Percentiles rank a stretch among this genome's conserved stretches.
phyloP scores from a whole-genome alignment of 1,140 invertebrate genomes.

The Drosophila subobscura region DNA sequence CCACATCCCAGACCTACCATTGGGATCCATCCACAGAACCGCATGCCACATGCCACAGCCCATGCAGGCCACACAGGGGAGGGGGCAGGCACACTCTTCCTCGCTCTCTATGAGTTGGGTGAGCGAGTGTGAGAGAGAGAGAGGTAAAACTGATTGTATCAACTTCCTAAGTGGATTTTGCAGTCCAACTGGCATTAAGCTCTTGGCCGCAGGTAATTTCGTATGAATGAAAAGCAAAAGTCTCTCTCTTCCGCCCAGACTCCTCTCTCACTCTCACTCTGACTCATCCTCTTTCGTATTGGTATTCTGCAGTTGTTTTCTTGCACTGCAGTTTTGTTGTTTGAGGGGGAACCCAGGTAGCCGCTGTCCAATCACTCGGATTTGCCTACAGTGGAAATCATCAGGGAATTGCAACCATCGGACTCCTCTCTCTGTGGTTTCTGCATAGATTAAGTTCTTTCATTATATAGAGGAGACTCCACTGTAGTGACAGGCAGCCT shows the following conservation, averaged over 20 bases:
- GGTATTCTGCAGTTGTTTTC: constrained; percentile 53
- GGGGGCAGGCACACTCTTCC: background rate
- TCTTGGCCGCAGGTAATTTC: constrained; percentile 81
- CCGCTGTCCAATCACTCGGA: constrained; percentile 14
- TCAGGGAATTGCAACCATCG: too few relatives aligned
- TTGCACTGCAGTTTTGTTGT: constrained; percentile 53
- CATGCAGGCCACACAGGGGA: constrained; percentile 35
- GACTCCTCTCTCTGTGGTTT: too few relatives aligned
- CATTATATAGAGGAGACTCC: background rate
- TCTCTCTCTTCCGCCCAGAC: constrained; percentile 27
- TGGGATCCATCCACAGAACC: constrained; percentile 4
- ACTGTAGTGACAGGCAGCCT: constrained; percentile 18
- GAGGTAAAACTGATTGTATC: constrained; percentile 75
- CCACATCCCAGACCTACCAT: constrained; percentile 17
- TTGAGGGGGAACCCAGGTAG: constrained; percentile 17
- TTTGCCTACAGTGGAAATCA: constrained; percentile 28
- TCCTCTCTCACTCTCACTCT: background rate
- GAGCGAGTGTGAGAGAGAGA: constrained; percentile 6
- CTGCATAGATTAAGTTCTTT: constrained; percentile 3
- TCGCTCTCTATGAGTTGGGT: too few relatives aligned
- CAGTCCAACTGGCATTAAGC: constrained; percentile 82
- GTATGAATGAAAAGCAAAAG: constrained; percentile 81
- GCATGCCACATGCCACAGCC: constrained; percentile 24
- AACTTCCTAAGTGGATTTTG: constrained; percentile 82
- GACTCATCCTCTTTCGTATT: constrained; percentile 30